Conservation (phyloP, 1,140 invertebrate species). For the Drosophila ohnishii region DNA sequence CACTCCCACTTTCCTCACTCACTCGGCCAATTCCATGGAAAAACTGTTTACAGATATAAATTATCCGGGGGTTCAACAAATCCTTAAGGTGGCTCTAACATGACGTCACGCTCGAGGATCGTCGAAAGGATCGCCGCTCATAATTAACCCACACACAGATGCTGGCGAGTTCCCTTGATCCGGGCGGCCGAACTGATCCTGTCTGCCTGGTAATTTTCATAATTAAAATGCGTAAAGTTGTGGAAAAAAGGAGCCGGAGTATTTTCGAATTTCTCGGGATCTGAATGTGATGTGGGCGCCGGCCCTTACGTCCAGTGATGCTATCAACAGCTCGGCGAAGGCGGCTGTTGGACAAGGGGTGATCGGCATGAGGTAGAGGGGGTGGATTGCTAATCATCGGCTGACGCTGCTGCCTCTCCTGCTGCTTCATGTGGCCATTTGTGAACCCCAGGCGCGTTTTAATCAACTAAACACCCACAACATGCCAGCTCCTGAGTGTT, state of each 20-base stretch:
- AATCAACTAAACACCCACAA: slow-evolving; percentile 62
- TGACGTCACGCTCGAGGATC: slow-evolving; percentile 65
- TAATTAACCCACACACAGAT: slow-evolving; percentile 72
- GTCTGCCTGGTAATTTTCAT: slow-evolving; percentile 45
- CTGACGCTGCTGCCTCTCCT: slow-evolving; percentile 15
- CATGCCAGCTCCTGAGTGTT: slow-evolving; percentile 18
- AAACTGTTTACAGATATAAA: slow-evolving; percentile 76
- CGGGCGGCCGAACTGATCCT: slow-evolving; percentile 14
- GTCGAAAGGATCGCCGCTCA: slow-evolving; percentile 30
- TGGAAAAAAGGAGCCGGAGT: slow-evolving; percentile 48
- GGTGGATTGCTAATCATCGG: slow-evolving; percentile 53
- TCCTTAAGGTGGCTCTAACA: slow-evolving; percentile 58
- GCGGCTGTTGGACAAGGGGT: slow-evolving; percentile 62
- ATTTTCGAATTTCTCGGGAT: slow-evolving; percentile 26
- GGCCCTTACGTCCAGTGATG: slow-evolving; percentile 41
- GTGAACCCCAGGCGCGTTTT: slow-evolving; percentile 44
- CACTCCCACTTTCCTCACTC: background rate
- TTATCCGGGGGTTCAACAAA: slow-evolving; percentile 68
- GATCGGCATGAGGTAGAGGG: slow-evolving; percentile 10
- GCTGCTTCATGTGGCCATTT: slow-evolving; percentile 20
- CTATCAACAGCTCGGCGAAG: slow-evolving; percentile 66
- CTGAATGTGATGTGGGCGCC: slow-evolving; percentile 58
- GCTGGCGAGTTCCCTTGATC: slow-evolving; percentile 50
- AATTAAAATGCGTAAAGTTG: slow-evolving; percentile 65
- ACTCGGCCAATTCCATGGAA: slow-evolving; percentile 55